Evolutionary conservation across 2,888 invertebrate genomes (phyloP), one percentile per base, ranked within the genome.

Genomic region (Terebella lapidaria): DNA sequence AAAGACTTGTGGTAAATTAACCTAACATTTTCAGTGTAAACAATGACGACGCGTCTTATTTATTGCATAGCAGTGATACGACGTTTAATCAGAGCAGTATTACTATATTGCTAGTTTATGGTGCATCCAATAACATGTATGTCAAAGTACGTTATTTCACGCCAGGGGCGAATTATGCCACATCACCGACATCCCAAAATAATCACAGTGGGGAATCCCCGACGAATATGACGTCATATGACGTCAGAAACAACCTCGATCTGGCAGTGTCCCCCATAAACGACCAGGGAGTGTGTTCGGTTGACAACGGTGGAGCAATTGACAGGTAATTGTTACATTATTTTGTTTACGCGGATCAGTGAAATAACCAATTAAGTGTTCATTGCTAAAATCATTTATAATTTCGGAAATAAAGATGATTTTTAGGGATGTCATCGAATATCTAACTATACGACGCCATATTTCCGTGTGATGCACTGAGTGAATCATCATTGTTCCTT

Each of bases 211-310:
- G 28, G 54, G n/a, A 54, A 15, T 30, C 58, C 42, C 56, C 45
- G 2, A 46, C 56, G 24, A 45, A 22, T 2, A 46, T 46, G 47
- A 56, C 56, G 46, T 56, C 56, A 46, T 56, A 25, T 46, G 56
- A 56, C 47, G 47, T n/a, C 25, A 42, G 47, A 46, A 22, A 3
- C 0, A 47, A 56, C n/a, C 4, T 47, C 24, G 47, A 56, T 22
- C n/a, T 29, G 26, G 26, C 25, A 22, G 22, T 35, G 42, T 35
- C 42, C 10, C 42, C 30, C 22, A 2, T 55, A 15, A 35, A 35
- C 42, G n/a, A n/a, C 49, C n/a, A 5, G 5, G 22, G 49, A 49
- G 22, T 49, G 49, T 49, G 49, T 49, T 49, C 24, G 18, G 35
- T 35, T 18, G 18, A 35, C 35, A 35, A 35, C 35, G 35, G 18